Evolutionary conservation across 2,888 invertebrate species (phyloP).

Genomic region (Conchocele bisecta): DNA sequence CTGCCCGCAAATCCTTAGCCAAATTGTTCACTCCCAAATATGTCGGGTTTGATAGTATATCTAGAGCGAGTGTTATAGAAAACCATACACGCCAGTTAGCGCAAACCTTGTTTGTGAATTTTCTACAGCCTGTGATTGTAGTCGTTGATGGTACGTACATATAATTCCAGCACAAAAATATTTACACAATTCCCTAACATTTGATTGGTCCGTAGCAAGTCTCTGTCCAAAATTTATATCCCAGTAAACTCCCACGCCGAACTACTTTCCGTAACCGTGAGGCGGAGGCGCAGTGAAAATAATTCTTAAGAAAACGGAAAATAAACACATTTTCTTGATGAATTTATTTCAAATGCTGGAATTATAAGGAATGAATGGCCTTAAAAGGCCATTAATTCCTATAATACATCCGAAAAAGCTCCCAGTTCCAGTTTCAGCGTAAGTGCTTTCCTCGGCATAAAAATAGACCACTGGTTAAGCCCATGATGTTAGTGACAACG

Average conservation of each 20-base stretch:
- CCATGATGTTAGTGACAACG: neutral
- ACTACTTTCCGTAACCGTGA: too few relatives aligned
- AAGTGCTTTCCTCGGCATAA: neutral
- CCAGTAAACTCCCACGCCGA: too few relatives aligned
- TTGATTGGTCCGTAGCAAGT: too few relatives aligned
- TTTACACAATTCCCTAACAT: too few relatives aligned
- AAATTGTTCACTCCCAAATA: constrained; percentile 26
- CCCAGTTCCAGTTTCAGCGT: neutral
- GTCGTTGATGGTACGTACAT: constrained; percentile 55
- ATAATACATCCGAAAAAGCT: constrained; percentile 3
- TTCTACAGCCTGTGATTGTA: constrained; percentile 19
- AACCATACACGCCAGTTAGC: constrained; percentile 47
- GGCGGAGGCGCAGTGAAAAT: too few relatives aligned
- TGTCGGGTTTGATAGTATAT: constrained; percentile 25
- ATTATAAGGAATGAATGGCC: too few relatives aligned
- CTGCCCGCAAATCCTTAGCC: constrained; percentile 33
- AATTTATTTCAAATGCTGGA: too few relatives aligned
- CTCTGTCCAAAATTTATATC: too few relatives aligned
- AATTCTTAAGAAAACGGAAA: too few relatives aligned
- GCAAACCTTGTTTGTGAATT: constrained; percentile 23
- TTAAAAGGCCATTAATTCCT: too few relatives aligned
- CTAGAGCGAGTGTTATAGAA: constrained; percentile 33
- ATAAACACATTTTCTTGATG: too few relatives aligned
- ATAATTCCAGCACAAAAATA: too few relatives aligned
- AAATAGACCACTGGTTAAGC: neutral